A percentile compares a stretch with the other conserved stretches of the same genome.
These are phyloP conservation scores for Tyrannus savana DNA, from an alignment of 2,113 vertebrate genomes.

Conservation along the genomic window DNA sequence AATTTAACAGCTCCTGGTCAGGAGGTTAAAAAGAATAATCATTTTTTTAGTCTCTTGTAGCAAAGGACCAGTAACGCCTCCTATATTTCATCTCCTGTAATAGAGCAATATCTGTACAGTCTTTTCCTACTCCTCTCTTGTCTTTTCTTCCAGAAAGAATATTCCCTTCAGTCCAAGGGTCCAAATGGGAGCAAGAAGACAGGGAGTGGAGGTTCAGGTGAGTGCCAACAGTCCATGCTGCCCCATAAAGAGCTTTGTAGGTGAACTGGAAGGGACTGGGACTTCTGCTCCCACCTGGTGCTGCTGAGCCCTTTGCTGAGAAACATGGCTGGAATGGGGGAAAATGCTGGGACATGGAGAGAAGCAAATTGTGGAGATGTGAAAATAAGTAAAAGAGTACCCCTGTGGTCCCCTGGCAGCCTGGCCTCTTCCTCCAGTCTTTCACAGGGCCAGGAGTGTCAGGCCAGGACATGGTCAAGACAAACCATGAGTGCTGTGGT, in stretches of 20 bases:
- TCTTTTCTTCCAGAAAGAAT: constrained; percentile 79
- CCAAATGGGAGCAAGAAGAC: constrained; percentile 70
- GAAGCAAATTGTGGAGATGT: neutral
- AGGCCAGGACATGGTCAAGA: neutral
- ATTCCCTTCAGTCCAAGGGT: constrained; percentile 72
- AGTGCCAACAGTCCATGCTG: constrained; percentile 8
- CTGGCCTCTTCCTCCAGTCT: neutral
- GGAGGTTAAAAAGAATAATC: neutral
- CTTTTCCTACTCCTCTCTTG: neutral
- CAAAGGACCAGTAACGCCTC: neutral
- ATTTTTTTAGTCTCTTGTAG: neutral
- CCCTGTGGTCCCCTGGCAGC: fast-evolving
- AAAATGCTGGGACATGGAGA: neutral
- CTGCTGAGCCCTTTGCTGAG: neutral
- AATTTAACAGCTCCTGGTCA: neutral
- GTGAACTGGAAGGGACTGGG: neutral
- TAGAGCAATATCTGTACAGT: neutral
- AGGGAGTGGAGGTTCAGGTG: constrained; percentile 69
- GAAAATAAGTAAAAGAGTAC: neutral
- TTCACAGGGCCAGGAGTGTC: neutral
- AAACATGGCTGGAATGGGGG: neutral
- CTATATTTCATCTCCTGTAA: neutral
- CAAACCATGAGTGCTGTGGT: fast-evolving
- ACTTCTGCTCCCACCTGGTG: neutral
- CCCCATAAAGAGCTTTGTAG: neutral